Conservation (phyloP, 2,888 invertebrate species). For the Himalopsyche tibetana region DNA sequence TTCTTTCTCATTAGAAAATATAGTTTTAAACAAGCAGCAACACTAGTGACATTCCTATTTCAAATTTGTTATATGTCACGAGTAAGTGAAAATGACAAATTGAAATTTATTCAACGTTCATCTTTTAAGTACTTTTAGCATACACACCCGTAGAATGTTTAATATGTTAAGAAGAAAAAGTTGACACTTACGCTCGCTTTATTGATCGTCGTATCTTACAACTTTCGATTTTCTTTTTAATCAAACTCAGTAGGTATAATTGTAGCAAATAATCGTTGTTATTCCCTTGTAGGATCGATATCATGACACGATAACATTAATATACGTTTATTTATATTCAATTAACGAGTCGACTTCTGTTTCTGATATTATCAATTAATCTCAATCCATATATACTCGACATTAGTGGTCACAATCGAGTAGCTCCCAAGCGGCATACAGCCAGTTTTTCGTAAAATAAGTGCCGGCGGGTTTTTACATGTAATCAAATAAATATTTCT, state of each 20-base stretch:
- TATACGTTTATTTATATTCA: not conserved
- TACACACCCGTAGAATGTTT: not conserved
- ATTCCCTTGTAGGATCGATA: not conserved
- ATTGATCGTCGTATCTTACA: conserved; percentile 2
- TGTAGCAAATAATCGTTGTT: not conserved
- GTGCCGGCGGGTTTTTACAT: too few species aligned
- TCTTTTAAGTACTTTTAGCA: not conserved
- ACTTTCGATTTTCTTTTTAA: not conserved
- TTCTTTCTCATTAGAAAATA: too few species aligned
- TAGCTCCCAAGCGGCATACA: too few species aligned
- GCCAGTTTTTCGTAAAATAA: too few species aligned
- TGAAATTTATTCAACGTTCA: conserved; percentile 10
- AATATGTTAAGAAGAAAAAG: not conserved
- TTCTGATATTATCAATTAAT: not conserved
- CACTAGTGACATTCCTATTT: not conserved
- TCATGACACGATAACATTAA: not conserved
- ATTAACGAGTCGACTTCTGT: not conserved
- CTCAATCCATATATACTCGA: not conserved
- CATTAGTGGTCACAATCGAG: too few species aligned
- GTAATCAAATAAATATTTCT: too few species aligned
- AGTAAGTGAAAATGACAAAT: not conserved
- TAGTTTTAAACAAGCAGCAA: too few species aligned
- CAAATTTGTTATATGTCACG: not conserved
- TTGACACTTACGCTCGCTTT: not conserved
- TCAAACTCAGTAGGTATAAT: not conserved